phyloP scores from a whole-genome alignment of 2,113 vertebrate species.

The Nematolebias whitei region DNA sequence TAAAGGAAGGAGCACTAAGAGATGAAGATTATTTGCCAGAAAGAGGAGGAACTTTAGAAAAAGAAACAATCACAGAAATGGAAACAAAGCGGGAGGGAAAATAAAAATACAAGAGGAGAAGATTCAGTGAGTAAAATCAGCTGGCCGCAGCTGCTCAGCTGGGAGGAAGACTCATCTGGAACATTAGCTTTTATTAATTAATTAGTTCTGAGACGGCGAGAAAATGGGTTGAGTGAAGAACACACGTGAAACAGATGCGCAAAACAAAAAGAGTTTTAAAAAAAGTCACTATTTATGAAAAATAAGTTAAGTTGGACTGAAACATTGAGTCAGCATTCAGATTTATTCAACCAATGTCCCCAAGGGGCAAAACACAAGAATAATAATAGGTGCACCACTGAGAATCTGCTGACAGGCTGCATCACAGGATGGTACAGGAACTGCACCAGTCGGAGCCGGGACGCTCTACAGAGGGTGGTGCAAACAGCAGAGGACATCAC shows the following conservation, averaged over 20 bases:
- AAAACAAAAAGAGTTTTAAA: background rate
- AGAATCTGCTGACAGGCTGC: no score
- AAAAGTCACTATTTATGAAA: background rate
- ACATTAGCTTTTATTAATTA: constrained; percentile 50
- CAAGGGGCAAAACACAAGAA: background rate
- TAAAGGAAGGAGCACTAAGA: background rate
- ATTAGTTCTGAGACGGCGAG: constrained; percentile 25
- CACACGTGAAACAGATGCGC: no score
- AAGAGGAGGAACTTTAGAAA: background rate
- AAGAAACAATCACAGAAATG: background rate
- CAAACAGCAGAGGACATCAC: no score
- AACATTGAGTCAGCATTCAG: constrained; percentile 38
- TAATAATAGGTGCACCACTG: no score
- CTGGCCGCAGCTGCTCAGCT: constrained; percentile 34
- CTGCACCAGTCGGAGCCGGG: no score
- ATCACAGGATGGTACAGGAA: no score
- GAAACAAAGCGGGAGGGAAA: background rate
- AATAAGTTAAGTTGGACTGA: constrained; percentile 4
- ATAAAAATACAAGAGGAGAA: constrained; percentile 33
- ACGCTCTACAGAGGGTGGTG: no score
- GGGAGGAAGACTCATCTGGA: constrained; percentile 42
- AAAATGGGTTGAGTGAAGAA: background rate
- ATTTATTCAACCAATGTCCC: background rate
- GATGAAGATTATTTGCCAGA: background rate
- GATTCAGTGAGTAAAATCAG: constrained; percentile 53